Evolutionary conservation across 1,140 invertebrate species (phyloP).

Genomic region (Hyles vespertilio): DNA sequence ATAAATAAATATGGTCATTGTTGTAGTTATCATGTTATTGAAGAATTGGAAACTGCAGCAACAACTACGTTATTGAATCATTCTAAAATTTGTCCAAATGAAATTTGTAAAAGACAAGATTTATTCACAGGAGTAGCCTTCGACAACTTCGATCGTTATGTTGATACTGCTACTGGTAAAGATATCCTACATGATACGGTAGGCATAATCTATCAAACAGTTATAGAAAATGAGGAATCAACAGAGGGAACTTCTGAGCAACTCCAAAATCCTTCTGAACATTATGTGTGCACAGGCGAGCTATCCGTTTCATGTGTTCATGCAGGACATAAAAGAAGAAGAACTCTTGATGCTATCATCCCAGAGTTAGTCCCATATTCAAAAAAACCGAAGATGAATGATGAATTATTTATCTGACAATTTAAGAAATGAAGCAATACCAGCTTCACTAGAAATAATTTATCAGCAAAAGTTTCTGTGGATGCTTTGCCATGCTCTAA

Average conservation of each 20-base stretch:
- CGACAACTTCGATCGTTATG: conserved; percentile 67
- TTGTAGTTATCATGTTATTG: conserved; percentile 34
- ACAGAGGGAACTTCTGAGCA: conserved; percentile 9
- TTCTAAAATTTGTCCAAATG: conserved; percentile 28
- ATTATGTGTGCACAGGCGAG: conserved; percentile 1
- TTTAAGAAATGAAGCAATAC: conserved; percentile 13
- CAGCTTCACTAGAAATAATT: conserved; percentile 22
- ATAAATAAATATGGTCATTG: conserved; percentile 45
- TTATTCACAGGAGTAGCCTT: conserved; percentile 49
- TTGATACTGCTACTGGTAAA: conserved; percentile 58
- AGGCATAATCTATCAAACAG: conserved; percentile 59
- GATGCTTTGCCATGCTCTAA: conserved; percentile 27
- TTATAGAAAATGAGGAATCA: conserved; percentile 3
- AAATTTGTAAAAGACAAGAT: conserved; percentile 22
- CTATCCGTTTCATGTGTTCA: too few relatives aligned
- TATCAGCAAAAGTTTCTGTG: conserved; percentile 24
- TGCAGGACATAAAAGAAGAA: conserved; percentile 13
- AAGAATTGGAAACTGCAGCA: conserved; percentile 48
- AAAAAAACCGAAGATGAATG: conserved; percentile 26
- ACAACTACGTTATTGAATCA: conserved; percentile 23
- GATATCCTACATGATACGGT: conserved; percentile 70
- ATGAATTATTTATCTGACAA: conserved; percentile 11
- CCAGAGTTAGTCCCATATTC: conserved; percentile 18
- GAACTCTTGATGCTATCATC: conserved; percentile 21
- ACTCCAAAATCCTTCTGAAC: too few relatives aligned